A percentile compares a stretch with the other conserved stretches of the same genome.
These are phyloP conservation scores for Endotricha flammealis DNA, from an alignment of 2,888 invertebrate genomes.

Conservation along the genomic window DNA sequence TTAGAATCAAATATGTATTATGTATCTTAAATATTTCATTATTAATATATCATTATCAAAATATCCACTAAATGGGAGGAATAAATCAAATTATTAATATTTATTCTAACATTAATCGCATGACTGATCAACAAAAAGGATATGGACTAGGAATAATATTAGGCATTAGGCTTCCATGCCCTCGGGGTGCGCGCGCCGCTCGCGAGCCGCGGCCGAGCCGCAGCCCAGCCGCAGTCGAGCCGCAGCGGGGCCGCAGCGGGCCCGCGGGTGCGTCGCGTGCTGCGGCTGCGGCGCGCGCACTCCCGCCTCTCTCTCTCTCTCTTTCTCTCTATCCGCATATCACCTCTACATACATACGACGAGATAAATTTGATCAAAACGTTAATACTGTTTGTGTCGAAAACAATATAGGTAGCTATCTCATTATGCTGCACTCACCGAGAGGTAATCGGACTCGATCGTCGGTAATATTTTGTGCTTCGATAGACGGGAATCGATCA, in stretches of 20 bases:
- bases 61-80: slow-evolving; percentile 79
- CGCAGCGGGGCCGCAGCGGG: no score
- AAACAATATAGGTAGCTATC: slow-evolving; percentile 63
- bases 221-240: slow-evolving; percentile 11
- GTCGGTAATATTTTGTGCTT: slow-evolving; percentile 73
- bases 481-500: slow-evolving; percentile 64
- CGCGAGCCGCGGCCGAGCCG: slow-evolving; percentile 14
- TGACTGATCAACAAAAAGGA: slow-evolving; percentile 79
- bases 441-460: slow-evolving; percentile 63
- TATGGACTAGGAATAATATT: slow-evolving; percentile 79
- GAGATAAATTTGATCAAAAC: slow-evolving; percentile 66
- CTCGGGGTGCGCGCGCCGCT: slow-evolving; percentile 38
- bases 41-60: slow-evolving; percentile 79
- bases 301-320: slow-evolving; percentile 36
- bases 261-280: slow-evolving; percentile 10
- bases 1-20: slow-evolving; percentile 79
- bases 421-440: slow-evolving; percentile 50
- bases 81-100: slow-evolving; percentile 78
- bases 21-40: slow-evolving; percentile 79
- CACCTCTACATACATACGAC: slow-evolving; percentile 70
- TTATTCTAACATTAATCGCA: slow-evolving; percentile 77
- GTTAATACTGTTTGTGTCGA: slow-evolving; percentile 70
- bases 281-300: slow-evolving; percentile 26
- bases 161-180: slow-evolving; percentile 73
- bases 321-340: slow-evolving; percentile 48